These are phyloP conservation scores for Pseudococcus longispinus DNA, from an alignment of 2,888 invertebrate species.

Conservation along the genomic window DNA sequence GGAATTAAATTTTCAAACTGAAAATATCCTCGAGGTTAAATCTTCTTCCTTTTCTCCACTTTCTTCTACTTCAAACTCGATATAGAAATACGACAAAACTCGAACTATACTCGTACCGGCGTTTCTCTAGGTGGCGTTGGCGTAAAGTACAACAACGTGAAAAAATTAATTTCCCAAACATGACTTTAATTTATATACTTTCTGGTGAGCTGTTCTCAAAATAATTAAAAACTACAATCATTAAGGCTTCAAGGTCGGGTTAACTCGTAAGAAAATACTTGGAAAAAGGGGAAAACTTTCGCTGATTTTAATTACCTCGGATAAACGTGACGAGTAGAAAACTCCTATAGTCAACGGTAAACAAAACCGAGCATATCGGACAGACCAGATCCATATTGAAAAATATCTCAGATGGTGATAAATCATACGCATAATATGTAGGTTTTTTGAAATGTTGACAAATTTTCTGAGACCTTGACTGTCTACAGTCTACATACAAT, in stretches of 20 bases:
- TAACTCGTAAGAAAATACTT: neutral
- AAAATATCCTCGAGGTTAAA: neutral
- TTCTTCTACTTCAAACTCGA: neutral
- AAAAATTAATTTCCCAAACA: neutral
- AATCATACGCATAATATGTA: neutral
- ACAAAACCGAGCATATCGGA: neutral
- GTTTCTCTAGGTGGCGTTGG: neutral
- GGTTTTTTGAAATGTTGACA: neutral
- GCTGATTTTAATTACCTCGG: neutral
- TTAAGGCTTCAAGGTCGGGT: neutral
- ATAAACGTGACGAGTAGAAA: neutral
- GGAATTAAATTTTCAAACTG: neutral
- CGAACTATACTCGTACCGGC: neutral
- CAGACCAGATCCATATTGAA: neutral
- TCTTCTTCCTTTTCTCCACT: neutral
- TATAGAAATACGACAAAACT: neutral
- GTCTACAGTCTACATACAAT: neutral
- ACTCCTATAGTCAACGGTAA: neutral
- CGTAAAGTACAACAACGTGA: neutral
- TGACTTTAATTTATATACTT: neutral
- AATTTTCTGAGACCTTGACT: neutral
- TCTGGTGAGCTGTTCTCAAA: neutral
- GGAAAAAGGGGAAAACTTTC: neutral
- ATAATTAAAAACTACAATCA: neutral
- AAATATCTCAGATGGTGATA: neutral